Evolutionary conservation across 2,113 vertebrate species (phyloP).

Genomic region (Otolemur garnettii): DNA sequence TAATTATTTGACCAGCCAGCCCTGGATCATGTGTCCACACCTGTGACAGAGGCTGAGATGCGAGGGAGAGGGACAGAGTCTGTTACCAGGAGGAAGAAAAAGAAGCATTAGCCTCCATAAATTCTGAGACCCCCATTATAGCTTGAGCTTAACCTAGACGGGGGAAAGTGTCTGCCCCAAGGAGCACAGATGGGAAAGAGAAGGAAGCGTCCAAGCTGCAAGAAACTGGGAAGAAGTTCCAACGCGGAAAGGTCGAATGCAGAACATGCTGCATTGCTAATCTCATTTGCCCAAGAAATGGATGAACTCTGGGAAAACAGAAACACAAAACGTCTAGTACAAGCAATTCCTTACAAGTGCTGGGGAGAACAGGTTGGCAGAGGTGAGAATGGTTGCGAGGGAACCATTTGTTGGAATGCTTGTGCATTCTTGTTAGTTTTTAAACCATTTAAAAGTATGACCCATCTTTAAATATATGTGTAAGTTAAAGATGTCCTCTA

Average conservation of each 20-base stretch:
- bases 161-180: neutral
- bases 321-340: neutral
- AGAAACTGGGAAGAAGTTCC: neutral
- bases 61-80: too few relatives aligned
- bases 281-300: neutral
- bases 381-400: neutral
- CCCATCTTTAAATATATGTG: neutral
- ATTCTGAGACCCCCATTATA: neutral
- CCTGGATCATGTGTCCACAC: neutral
- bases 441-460: neutral
- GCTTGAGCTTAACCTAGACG: neutral
- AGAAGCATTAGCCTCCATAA: neutral
- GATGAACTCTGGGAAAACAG: neutral
- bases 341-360: too few relatives aligned
- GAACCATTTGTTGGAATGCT: neutral
- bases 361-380: neutral
- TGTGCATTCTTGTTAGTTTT: neutral
- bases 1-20: neutral
- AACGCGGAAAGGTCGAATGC: rapidly evolving
- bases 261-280: too few relatives aligned
- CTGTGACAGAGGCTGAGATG: neutral
- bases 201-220: rapidly evolving
- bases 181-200: too few relatives aligned
- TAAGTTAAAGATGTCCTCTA: neutral
- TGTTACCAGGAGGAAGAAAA: neutral